A percentile compares a stretch with the other conserved stretches of the same genome.
These are phyloP conservation scores for Pangasius djambal DNA, from an alignment of 2,797 vertebrate genomes.

Conservation along the genomic window DNA sequence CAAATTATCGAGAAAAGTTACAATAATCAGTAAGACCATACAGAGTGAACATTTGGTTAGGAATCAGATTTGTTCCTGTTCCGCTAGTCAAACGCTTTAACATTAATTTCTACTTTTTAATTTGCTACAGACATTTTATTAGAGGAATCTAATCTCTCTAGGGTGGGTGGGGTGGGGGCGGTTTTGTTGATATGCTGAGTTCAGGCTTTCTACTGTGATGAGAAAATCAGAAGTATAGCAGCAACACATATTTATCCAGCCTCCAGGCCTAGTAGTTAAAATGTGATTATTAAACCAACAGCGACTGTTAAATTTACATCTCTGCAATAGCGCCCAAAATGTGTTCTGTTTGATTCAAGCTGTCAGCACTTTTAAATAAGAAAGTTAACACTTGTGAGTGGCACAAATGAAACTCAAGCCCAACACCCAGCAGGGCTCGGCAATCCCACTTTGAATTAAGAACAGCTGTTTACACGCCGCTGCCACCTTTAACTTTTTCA, in stretches of 20 bases:
- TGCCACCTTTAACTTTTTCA: conserved; percentile 37
- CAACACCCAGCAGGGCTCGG: conserved; percentile 39
- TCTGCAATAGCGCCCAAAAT: conserved; percentile 80
- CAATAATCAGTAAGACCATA: conserved; percentile 25
- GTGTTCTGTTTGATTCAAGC: conserved; percentile 74
- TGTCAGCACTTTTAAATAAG: conserved; percentile 77
- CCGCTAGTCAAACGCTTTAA: conserved; percentile 41
- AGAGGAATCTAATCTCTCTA: conserved; percentile 69
- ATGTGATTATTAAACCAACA: conserved; percentile 74
- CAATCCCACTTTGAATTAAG: conserved; percentile 48
- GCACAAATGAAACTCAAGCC: conserved; percentile 47
- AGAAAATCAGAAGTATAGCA: conserved; percentile 73
- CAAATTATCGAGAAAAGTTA: conserved; percentile 55
- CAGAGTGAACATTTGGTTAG: conserved; percentile 29
- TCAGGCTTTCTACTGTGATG: conserved; percentile 64
- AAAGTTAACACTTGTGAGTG: conserved; percentile 48
- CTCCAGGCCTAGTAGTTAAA: conserved; percentile 74
- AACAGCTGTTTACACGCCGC: conserved; percentile 30
- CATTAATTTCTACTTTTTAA: conserved; percentile 59
- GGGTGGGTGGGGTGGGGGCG: conserved; percentile 57
- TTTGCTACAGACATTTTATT: conserved; percentile 57
- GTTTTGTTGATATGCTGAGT: conserved; percentile 64
- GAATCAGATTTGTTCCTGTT: conserved; percentile 1
- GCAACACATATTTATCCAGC: conserved; percentile 67
- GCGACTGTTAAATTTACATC: conserved; percentile 80